Percentiles rank a stretch among this genome's conserved stretches.
Evolutionary conservation across 2,113 vertebrate genomes (phyloP).

Genomic region (Glaucidium brasilianum): DNA sequence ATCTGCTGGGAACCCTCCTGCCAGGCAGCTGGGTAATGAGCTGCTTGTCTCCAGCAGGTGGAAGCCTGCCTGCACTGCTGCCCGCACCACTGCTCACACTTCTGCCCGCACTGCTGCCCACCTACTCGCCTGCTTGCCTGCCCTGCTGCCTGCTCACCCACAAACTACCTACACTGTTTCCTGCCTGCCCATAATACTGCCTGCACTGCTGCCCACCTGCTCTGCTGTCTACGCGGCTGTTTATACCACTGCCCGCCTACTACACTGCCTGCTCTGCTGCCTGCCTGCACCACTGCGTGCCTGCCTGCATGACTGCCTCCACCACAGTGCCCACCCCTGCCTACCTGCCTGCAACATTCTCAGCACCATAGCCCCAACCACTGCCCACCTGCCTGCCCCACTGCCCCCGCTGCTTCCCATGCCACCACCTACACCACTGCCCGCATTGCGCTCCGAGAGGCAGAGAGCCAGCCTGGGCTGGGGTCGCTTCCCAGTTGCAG

Average conservation of each 20-base stretch:
- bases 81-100: not conserved
- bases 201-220: not conserved
- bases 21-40: not conserved
- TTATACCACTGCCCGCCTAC: too few relatives aligned
- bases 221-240: not conserved
- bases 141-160: too few relatives aligned
- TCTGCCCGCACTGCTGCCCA: not conserved
- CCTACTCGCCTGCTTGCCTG: not conserved
- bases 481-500: fast-evolving
- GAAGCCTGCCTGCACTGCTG: not conserved
- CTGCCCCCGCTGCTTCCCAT: not conserved
- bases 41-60: constrained; percentile 29
- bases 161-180: too few relatives aligned
- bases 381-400: not conserved
- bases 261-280: not conserved
- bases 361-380: not conserved
- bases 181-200: too few relatives aligned
- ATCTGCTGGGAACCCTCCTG: not conserved
- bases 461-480: fast-evolving
- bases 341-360: not conserved
- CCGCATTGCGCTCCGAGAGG: fast-evolving
- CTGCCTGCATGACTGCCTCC: not conserved
- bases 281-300: not conserved
- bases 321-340: not conserved
- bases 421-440: not conserved